Percentiles rank a stretch among this genome's conserved stretches.
Evolutionary conservation across 2,113 vertebrate genomes (phyloP).

Genomic region (Sorex araneus): DNA sequence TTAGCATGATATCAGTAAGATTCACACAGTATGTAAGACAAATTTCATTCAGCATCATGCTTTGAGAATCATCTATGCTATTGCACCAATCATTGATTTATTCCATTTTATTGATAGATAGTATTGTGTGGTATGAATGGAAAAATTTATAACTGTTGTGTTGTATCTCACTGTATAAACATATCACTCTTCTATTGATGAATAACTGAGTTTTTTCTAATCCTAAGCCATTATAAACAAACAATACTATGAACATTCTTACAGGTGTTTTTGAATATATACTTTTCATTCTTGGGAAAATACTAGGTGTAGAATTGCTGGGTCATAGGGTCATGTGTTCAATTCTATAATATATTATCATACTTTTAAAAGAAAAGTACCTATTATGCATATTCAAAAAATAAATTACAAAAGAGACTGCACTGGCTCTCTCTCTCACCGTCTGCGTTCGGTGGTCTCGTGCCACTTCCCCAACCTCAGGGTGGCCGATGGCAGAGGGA

Average conservation of each 20-base stretch:
- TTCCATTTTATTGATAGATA: neutral
- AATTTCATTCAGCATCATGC: neutral
- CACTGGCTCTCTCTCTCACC: too few species aligned
- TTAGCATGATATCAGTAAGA: neutral
- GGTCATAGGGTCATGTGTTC: too few species aligned
- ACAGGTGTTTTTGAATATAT: neutral
- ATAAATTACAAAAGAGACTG: too few species aligned
- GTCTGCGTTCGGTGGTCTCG: too few species aligned
- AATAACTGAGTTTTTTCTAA: neutral
- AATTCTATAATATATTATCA: too few species aligned
- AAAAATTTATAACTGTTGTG: neutral
- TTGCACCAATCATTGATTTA: neutral
- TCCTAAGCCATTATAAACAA: neutral
- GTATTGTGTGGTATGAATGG: neutral
- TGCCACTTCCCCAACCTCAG: too few species aligned
- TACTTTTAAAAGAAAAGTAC: too few species aligned
- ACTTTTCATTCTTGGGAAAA: slow-evolving; percentile 31
- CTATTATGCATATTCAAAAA: too few species aligned
- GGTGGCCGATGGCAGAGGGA: too few species aligned
- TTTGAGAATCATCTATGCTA: neutral
- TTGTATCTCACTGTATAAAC: neutral
- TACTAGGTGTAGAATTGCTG: neutral
- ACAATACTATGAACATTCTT: neutral
- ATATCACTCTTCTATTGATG: neutral
- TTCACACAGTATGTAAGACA: neutral